Evolutionary conservation across 1,140 invertebrate genomes (phyloP).

Genomic region (Anagrus nilaparvatae): DNA sequence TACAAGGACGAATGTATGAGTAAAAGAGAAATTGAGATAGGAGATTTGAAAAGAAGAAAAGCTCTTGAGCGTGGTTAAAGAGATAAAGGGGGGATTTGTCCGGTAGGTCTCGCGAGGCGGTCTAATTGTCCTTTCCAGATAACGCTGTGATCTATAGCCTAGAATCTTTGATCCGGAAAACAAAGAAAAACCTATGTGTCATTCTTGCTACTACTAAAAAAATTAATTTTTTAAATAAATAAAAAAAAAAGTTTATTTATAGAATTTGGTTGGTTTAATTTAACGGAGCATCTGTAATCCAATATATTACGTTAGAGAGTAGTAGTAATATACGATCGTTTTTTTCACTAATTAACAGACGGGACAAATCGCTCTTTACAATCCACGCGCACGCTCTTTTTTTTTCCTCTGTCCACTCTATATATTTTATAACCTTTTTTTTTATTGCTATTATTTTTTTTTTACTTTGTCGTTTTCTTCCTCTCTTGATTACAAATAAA

Average conservation of each 20-base stretch:
- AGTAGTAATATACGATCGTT: constrained; percentile 44
- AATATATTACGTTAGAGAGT: constrained; percentile 40
- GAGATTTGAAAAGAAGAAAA: too few relatives aligned
- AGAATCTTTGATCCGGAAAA: constrained; percentile 13
- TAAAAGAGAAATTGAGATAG: too few relatives aligned
- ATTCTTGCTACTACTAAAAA: too few relatives aligned
- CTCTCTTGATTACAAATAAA: too few relatives aligned
- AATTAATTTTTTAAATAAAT: too few relatives aligned
- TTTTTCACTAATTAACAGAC: constrained; percentile 48
- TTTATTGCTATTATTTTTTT: too few relatives aligned
- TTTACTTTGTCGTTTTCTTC: too few relatives aligned
- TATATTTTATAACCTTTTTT: too few relatives aligned
- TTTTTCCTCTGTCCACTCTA: background rate
- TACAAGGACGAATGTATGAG: too few relatives aligned
- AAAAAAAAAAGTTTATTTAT: too few relatives aligned
- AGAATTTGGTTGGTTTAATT: constrained; percentile 46
- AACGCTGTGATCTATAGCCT: constrained; percentile 26
- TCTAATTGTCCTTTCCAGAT: constrained; percentile 35
- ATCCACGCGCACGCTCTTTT: constrained; percentile 20
- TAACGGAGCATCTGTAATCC: constrained; percentile 46
- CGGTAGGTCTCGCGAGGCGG: constrained; percentile 19
- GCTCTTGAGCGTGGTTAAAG: background rate
- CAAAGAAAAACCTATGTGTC: constrained; percentile 18
- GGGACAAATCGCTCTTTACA: constrained; percentile 44
- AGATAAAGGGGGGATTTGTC: constrained; percentile 37